Evolutionary conservation across 2,888 invertebrate genomes (phyloP).

Genomic region (Eudemis profundana): DNA sequence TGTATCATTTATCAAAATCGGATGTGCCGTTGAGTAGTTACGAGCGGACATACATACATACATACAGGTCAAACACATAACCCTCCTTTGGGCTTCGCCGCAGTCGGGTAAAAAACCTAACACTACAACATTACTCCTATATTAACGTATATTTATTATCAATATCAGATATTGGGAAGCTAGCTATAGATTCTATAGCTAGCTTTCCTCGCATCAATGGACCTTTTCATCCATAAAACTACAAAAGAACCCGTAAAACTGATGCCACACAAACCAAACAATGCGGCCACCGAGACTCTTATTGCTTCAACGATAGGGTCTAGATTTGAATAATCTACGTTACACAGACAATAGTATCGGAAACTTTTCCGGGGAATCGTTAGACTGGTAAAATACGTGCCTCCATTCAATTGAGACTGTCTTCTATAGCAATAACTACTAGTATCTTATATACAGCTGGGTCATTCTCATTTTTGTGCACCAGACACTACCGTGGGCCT

Average conservation of each 20-base stretch:
- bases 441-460: too few species aligned
- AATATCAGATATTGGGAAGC: too few species aligned
- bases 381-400: slow-evolving; percentile 27
- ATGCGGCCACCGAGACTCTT: background rate
- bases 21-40: too few species aligned
- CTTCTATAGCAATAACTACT: background rate
- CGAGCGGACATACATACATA: too few species aligned
- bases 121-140: slow-evolving; percentile 2
- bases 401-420: background rate
- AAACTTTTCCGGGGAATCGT: slow-evolving; percentile 17
- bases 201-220: slow-evolving; percentile 24
- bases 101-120: background rate
- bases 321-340: background rate
- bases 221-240: slow-evolving; percentile 26
- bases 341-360: background rate
- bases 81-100: background rate
- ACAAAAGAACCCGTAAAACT: slow-evolving; percentile 29
- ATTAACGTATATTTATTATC: background rate
- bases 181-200: too few species aligned
- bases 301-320: background rate
- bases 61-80: background rate
- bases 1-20: too few species aligned
- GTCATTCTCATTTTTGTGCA: too few species aligned
- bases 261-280: slow-evolving; percentile 3
- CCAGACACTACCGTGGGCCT: too few species aligned